Evolutionary conservation across 2,888 invertebrate genomes (phyloP).

Genomic region (Hirtodrosophila alboralis): DNA sequence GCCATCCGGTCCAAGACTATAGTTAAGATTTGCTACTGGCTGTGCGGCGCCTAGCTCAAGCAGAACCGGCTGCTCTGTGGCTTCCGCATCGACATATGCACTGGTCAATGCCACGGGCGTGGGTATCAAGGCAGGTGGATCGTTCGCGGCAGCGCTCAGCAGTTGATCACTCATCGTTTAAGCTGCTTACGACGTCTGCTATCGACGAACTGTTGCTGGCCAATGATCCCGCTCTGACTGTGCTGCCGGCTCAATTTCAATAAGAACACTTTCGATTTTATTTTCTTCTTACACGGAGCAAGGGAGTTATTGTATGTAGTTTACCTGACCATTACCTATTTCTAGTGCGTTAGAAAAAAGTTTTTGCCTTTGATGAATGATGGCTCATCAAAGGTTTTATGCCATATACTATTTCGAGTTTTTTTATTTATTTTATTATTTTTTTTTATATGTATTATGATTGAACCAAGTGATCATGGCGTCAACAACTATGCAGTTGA

Average conservation of each 20-base stretch:
- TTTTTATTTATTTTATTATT: too few relatives aligned
- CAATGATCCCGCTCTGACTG: conserved; percentile 48
- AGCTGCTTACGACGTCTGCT: conserved; percentile 55
- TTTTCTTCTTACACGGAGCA: conserved; percentile 10
- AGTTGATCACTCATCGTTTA: conserved; percentile 76
- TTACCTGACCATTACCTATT: conserved; percentile 41
- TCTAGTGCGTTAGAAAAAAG: conserved; percentile 42
- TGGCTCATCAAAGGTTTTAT: conserved; percentile 31
- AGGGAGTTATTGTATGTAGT: conserved; percentile 8
- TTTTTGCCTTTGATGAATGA: conserved; percentile 44
- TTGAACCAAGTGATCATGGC: conserved; percentile 45
- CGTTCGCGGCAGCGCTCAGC: conserved; percentile 54
- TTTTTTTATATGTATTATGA: too few relatives aligned
- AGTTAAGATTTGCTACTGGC: conserved; percentile 42
- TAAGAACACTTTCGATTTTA: conserved; percentile 40
- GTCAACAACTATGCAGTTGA: conserved; percentile 42
- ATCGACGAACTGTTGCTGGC: conserved; percentile 24
- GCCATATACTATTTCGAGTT: too few relatives aligned
- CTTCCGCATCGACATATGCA: conserved; percentile 64
- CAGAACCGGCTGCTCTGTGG: conserved; percentile 73
- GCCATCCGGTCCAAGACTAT: conserved; percentile 56
- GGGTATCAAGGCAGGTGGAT: conserved; percentile 64
- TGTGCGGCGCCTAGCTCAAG: conserved; percentile 71
- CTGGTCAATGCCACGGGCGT: conserved; percentile 47
- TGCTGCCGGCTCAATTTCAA: conserved; percentile 7